These are phyloP conservation scores for Epinotia demarniana DNA, from an alignment of 2,888 invertebrate genomes.

Conservation along the genomic window DNA sequence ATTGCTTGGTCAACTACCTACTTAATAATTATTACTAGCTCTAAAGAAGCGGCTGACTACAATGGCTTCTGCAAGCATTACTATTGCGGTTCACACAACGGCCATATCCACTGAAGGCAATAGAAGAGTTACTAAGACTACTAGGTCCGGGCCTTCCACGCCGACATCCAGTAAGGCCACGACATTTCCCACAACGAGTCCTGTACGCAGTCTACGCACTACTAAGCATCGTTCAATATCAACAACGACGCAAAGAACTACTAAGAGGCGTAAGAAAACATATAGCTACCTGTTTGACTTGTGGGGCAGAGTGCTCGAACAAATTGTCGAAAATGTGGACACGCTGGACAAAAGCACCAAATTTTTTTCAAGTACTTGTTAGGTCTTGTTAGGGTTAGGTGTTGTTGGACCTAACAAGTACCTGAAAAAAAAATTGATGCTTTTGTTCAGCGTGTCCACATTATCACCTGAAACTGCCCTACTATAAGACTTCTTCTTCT, in stretches of 20 bases:
- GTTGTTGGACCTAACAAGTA: too few relatives aligned
- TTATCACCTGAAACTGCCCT: too few relatives aligned
- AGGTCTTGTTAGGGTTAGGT: too few relatives aligned
- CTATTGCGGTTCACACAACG: not conserved
- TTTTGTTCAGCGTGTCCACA: too few relatives aligned
- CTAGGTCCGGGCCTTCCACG: not conserved
- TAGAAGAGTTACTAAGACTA: not conserved
- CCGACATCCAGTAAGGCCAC: not conserved
- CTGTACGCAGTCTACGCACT: constrained; percentile 3
- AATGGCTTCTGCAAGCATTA: not conserved
- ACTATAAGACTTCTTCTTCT: too few relatives aligned
- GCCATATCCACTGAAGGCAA: not conserved
- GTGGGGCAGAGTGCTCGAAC: too few relatives aligned
- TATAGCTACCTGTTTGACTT: not conserved
- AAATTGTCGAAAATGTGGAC: too few relatives aligned
- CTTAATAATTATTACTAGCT: not conserved
- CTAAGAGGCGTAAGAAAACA: constrained; percentile 15
- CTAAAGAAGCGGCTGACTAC: not conserved
- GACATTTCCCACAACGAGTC: not conserved
- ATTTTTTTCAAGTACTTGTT: too few relatives aligned
- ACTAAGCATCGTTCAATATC: not conserved
- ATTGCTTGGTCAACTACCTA: not conserved
- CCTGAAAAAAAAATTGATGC: too few relatives aligned
- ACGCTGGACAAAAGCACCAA: too few relatives aligned
- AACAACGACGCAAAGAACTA: not conserved